Percentiles rank a stretch among this genome's conserved stretches.
Conservation (phyloP, 1,140 invertebrate species). For the Drosophila fuyamai region DNA sequence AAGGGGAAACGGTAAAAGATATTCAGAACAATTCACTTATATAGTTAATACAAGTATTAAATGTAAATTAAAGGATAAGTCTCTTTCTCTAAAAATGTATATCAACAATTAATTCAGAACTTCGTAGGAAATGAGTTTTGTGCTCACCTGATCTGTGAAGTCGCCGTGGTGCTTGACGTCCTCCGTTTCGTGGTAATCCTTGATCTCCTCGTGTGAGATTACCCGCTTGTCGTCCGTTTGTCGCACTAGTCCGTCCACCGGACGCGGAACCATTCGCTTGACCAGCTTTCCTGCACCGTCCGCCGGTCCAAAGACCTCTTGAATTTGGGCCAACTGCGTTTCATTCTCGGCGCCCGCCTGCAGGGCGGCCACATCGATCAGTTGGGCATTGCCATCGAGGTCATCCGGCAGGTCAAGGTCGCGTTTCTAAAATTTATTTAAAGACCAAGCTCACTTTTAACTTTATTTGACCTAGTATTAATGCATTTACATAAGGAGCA, state of each 20-base stretch:
- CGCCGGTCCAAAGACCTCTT: conserved; percentile 57
- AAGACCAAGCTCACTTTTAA: too few relatives aligned
- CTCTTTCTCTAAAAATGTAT: too few relatives aligned
- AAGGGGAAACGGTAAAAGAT: too few relatives aligned
- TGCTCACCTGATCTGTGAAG: conserved; percentile 92
- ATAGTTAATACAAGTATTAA: too few relatives aligned
- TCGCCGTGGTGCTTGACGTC: conserved; percentile 92
- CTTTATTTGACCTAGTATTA: background rate
- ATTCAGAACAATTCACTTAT: too few relatives aligned
- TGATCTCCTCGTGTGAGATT: conserved; percentile 92
- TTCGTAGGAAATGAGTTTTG: background rate
- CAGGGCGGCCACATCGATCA: conserved; percentile 62
- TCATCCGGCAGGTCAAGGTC: conserved; percentile 75
- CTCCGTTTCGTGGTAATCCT: conserved; percentile 92
- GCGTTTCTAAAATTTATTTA: conserved; percentile 55
- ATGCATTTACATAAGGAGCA: too few relatives aligned
- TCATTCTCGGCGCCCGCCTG: conserved; percentile 61
- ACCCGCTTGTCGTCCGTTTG: conserved; percentile 92
- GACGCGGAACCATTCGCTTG: conserved; percentile 73
- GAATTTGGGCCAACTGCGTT: conserved; percentile 67
- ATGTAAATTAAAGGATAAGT: too few relatives aligned
- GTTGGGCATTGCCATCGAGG: conserved; percentile 63
- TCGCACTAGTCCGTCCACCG: conserved; percentile 89
- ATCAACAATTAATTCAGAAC: background rate
- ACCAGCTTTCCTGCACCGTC: conserved; percentile 66